Evolutionary conservation across 2,888 invertebrate genomes (phyloP).

Genomic region (Cecidostiba fungosa): DNA sequence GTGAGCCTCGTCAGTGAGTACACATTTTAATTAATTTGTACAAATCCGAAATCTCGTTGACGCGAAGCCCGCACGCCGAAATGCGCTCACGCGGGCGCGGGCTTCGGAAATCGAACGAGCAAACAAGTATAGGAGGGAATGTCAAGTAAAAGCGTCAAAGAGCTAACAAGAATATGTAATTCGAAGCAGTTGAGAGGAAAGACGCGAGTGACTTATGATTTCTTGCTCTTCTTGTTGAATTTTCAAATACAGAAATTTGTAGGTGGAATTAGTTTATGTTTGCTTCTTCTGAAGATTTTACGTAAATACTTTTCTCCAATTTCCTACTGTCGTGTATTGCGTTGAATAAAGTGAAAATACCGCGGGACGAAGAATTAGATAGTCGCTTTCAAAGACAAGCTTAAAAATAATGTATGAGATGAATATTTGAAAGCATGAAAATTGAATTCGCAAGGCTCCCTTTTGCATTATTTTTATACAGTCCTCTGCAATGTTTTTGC

Average conservation of each 20-base stretch:
- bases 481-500: neutral
- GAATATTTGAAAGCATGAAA: neutral
- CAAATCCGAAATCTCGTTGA: constrained; percentile 29
- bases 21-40: constrained; percentile 48
- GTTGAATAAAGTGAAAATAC: neutral
- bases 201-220: constrained; percentile 1
- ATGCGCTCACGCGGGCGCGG: neutral
- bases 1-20: neutral
- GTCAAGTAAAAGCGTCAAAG: neutral
- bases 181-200: neutral
- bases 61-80: neutral
- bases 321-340: neutral
- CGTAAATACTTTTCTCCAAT: neutral
- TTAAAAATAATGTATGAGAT: neutral
- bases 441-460: neutral
- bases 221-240: neutral
- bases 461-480: neutral
- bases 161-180: constrained; percentile 18
- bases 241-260: neutral
- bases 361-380: neutral
- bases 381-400: neutral
- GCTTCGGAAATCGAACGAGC: constrained; percentile 14
- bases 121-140: neutral
- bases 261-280: neutral
- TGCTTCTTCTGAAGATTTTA: neutral